Evolutionary conservation across 2,888 invertebrate genomes (phyloP).

Genomic region (Oegoconia quadripuncta): DNA sequence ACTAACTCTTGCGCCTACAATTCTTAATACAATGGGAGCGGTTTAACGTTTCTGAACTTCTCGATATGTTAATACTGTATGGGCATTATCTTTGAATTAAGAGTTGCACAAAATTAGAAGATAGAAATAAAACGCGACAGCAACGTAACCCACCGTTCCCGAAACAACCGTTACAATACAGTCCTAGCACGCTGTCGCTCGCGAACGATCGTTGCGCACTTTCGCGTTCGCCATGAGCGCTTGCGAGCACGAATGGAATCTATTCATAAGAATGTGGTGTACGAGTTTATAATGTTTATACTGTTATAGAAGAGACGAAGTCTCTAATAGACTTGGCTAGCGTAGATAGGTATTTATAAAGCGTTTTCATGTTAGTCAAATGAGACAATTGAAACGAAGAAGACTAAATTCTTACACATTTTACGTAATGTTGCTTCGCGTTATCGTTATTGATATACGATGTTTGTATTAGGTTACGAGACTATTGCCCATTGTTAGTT

Average conservation of each 20-base stretch:
- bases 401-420: conserved; percentile 75
- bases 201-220: conserved; percentile 3
- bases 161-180: background rate
- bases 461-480: conserved; percentile 57
- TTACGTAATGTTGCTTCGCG: conserved; percentile 73
- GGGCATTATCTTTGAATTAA: conserved; percentile 1
- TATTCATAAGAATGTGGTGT: conserved; percentile 32
- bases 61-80: background rate
- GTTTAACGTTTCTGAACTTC: conserved; percentile 3
- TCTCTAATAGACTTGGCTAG: conserved; percentile 75
- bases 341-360: conserved; percentile 71
- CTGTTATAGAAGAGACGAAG: conserved; percentile 68
- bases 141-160: conserved; percentile 1
- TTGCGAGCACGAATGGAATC: conserved; percentile 25
- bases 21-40: conserved; percentile 28
- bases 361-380: conserved; percentile 66
- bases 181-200: background rate
- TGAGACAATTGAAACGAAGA: conserved; percentile 75
- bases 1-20: conserved; percentile 47
- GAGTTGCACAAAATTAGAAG: background rate
- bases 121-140: background rate
- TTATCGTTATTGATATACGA: conserved; percentile 67
- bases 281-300: conserved; percentile 66
- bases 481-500: conserved; percentile 36
- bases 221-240: conserved; percentile 17